These are phyloP conservation scores for Dolichallabes microphthalmus DNA, from an alignment of 2,113 vertebrate species.

Conservation along the genomic window DNA sequence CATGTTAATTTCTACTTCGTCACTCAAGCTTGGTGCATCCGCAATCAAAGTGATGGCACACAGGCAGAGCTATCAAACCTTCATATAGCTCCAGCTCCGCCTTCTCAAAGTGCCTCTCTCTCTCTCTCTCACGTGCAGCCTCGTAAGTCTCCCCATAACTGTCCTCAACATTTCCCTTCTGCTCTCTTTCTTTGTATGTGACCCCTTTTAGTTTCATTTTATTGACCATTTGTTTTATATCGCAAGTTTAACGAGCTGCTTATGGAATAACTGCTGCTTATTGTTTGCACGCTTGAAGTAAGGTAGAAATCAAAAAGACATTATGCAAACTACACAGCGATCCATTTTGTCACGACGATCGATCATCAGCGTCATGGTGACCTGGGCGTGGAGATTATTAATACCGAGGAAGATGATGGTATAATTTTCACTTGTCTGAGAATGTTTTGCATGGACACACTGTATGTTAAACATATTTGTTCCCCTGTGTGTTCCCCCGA, in stretches of 20 bases:
- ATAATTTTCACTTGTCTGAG: conserved; percentile 15
- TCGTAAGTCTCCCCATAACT: neutral
- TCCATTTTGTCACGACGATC: neutral
- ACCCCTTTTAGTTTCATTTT: neutral
- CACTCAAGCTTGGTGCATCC: conserved; percentile 70
- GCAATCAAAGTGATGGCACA: conserved; percentile 68
- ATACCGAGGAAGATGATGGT: neutral
- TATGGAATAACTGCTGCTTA: neutral
- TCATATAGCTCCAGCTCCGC: conserved; percentile 19
- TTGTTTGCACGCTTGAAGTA: neutral
- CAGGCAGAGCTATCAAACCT: conserved; percentile 54
- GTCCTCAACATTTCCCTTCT: neutral
- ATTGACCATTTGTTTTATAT: neutral
- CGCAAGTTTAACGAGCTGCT: neutral
- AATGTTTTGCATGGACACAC: conserved; percentile 10
- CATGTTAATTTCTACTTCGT: conserved; percentile 80
- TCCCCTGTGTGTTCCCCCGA: conserved; percentile 49
- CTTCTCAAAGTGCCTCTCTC: conserved; percentile 35
- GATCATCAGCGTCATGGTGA: conserved; percentile 5
- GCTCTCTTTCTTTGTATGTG: neutral
- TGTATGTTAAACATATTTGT: conserved; percentile 27
- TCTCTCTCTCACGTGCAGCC: conserved; percentile 8
- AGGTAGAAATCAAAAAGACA: neutral
- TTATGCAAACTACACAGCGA: neutral
- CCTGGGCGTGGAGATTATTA: neutral